Evolutionary conservation across 2,888 invertebrate species (phyloP).

Genomic region (Plebejus melissa): DNA sequence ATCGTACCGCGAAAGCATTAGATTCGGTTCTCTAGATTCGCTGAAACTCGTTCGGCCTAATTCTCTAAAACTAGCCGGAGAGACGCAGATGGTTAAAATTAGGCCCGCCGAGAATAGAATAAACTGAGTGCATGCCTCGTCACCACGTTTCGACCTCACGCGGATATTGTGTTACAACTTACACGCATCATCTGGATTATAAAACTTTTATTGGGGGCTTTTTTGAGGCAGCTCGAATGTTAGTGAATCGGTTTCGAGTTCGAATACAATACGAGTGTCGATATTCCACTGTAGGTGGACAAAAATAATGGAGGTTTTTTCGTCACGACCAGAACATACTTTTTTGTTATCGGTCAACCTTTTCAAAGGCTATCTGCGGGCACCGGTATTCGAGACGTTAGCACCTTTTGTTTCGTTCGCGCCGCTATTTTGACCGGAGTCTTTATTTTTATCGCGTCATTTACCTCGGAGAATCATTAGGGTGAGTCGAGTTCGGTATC

Average conservation of each 20-base stretch:
- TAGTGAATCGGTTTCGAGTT: constrained; percentile 34
- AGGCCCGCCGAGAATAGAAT: constrained; percentile 75
- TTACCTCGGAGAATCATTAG: constrained; percentile 57
- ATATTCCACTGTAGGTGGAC: constrained; percentile 36
- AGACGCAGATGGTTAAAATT: constrained; percentile 79
- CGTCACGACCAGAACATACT: constrained; percentile 63
- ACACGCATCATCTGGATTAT: constrained; percentile 42
- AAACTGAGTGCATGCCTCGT: constrained; percentile 66
- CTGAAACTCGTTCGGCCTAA: constrained; percentile 66
- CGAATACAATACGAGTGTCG: constrained; percentile 47
- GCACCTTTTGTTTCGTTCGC: constrained; percentile 52
- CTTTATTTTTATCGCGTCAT: constrained; percentile 53
- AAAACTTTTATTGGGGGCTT: neutral
- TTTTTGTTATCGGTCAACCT: constrained; percentile 70
- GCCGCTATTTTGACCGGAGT: constrained; percentile 50
- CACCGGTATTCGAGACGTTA: constrained; percentile 46
- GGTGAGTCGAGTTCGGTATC: constrained; percentile 70
- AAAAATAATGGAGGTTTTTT: constrained; percentile 57
- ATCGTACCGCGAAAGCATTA: constrained; percentile 35
- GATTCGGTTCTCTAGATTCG: constrained; percentile 53
- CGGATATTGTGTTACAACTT: constrained; percentile 71
- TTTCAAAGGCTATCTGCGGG: constrained; percentile 70
- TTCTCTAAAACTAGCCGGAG: constrained; percentile 74
- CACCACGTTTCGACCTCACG: constrained; percentile 52
- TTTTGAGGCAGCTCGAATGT: neutral